Evolutionary conservation across 2,113 vertebrate species (phyloP).

Genomic region (Trematocara marginatum): DNA sequence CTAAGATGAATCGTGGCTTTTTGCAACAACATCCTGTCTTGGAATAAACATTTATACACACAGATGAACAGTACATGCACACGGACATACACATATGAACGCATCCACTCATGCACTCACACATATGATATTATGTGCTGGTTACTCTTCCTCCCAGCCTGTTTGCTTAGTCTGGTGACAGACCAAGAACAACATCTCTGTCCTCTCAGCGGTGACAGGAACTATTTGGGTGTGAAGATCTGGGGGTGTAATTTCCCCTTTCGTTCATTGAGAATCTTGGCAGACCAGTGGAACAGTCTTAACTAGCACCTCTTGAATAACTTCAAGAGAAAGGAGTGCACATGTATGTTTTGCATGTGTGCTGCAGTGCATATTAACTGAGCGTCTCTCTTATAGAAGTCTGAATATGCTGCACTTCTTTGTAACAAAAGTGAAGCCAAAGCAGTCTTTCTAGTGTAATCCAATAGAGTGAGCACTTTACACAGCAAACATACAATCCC

Average conservation of each 20-base stretch:
- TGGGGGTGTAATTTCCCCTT: conserved; percentile 14
- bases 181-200: conserved; percentile 43
- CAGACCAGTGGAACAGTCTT: background rate
- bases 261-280: conserved; percentile 37
- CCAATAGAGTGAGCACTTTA: background rate
- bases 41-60: background rate
- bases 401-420: background rate
- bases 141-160: background rate
- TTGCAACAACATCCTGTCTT: background rate
- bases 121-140: background rate
- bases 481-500: background rate
- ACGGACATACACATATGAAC: background rate
- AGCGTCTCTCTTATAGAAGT: background rate
- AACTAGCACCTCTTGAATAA: conserved; percentile 2
- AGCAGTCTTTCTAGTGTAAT: background rate
- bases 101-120: background rate
- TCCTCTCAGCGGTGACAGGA: conserved; percentile 34
- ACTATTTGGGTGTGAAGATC: conserved; percentile 45
- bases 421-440: background rate
- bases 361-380: background rate
- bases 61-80: background rate
- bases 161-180: conserved; percentile 17
- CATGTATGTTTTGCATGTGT: background rate
- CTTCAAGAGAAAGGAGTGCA: background rate
- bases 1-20: background rate